Evolutionary conservation across 2,113 vertebrate genomes (phyloP).

Genomic region (Rhinichthys klamathensis): DNA sequence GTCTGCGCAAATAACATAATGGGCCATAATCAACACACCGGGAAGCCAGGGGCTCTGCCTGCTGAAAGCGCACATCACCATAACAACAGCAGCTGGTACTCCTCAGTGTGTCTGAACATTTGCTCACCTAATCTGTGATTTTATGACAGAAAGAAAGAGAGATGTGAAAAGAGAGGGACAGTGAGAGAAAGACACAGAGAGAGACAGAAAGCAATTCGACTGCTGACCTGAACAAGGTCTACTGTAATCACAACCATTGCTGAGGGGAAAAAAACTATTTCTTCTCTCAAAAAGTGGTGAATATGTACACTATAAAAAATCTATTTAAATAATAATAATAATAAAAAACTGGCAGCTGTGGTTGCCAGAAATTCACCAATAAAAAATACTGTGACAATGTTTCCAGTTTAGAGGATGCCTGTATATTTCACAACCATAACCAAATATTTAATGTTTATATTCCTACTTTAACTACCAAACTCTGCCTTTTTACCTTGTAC

Average conservation of each 20-base stretch:
- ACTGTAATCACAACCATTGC: background rate
- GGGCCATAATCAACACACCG: conserved; percentile 65
- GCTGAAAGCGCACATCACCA: conserved; percentile 64
- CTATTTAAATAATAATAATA: too few relatives aligned
- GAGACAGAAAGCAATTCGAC: background rate
- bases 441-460: too few relatives aligned
- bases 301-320: too few relatives aligned
- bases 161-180: background rate
- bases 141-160: conserved; percentile 16
- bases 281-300: background rate
- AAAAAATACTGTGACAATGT: too few relatives aligned
- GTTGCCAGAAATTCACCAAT: too few relatives aligned
- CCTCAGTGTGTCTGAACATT: conserved; percentile 45
- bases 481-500: too few relatives aligned
- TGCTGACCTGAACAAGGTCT: conserved; percentile 18
- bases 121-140: conserved; percentile 48
- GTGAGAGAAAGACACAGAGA: background rate
- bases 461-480: too few relatives aligned
- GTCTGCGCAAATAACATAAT: conserved; percentile 67
- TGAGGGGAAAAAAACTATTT: background rate
- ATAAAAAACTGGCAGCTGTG: too few relatives aligned
- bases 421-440: too few relatives aligned
- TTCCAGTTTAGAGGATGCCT: too few relatives aligned
- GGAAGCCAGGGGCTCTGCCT: conserved; percentile 57
- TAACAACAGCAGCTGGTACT: conserved; percentile 65